Evolutionary conservation across 2,113 vertebrate genomes (phyloP).

Genomic region (Brachyhypopomus occidentalis): DNA sequence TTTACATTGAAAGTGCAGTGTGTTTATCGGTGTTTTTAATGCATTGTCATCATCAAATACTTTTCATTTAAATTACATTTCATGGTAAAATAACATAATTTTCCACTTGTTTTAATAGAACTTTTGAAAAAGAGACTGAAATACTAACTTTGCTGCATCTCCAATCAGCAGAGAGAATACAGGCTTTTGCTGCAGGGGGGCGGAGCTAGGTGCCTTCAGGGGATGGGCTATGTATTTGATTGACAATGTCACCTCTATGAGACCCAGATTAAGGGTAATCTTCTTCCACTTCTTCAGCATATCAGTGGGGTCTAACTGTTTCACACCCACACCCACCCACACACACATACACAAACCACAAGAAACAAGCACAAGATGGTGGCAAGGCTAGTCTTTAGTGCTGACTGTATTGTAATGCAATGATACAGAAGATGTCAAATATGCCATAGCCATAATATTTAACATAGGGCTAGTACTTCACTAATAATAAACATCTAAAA

Average conservation of each 20-base stretch:
- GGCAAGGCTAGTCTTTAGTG: too few species aligned
- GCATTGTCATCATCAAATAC: background rate
- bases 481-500: too few species aligned
- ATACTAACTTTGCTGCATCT: constrained; percentile 69
- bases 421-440: background rate
- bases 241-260: constrained; percentile 66
- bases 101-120: too few species aligned
- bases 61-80: background rate
- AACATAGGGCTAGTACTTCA: too few species aligned
- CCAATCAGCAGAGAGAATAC: constrained; percentile 69
- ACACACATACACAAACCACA: background rate
- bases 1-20: background rate
- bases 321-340: constrained; percentile 28
- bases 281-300: constrained; percentile 68
- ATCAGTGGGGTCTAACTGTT: constrained; percentile 62
- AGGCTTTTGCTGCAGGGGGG: constrained; percentile 48
- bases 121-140: background rate
- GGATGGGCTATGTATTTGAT: constrained; percentile 69
- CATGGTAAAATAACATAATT: background rate
- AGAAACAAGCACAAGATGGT: too few species aligned
- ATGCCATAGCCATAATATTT: background rate
- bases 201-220: constrained; percentile 61
- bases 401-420: too few species aligned
- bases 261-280: constrained; percentile 61
- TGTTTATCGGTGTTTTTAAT: background rate